These are phyloP conservation scores for Trachops cirrhosus DNA, from an alignment of 2,797 vertebrate species.

Conservation along the genomic window DNA sequence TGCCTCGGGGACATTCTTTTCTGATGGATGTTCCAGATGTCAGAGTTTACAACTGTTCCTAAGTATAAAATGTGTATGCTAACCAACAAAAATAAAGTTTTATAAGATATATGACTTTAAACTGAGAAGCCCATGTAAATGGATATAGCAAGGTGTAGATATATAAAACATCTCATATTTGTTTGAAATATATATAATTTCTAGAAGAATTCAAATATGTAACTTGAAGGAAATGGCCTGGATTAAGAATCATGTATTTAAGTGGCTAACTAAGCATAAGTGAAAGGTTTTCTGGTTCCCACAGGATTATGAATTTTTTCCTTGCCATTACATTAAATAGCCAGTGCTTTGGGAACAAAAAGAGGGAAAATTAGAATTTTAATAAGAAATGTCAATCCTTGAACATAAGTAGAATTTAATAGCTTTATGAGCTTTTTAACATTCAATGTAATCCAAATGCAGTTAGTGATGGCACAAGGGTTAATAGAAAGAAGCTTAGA, in stretches of 20 bases:
- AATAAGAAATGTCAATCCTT: neutral
- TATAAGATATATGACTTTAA: constrained; percentile 48
- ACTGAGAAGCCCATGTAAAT: constrained; percentile 33
- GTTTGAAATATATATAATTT: constrained; percentile 43
- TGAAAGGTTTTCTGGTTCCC: constrained; percentile 32
- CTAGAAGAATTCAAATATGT: constrained; percentile 38
- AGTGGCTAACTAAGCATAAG: constrained; percentile 34
- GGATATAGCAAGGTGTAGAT: constrained; percentile 27
- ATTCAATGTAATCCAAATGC: neutral
- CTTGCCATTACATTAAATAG: neutral
- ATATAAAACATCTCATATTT: constrained; percentile 27
- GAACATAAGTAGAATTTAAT: neutral
- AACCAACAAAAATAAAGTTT: constrained; percentile 68
- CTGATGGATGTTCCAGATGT: constrained; percentile 70
- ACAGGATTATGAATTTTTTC: neutral
- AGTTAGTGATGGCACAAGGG: neutral
- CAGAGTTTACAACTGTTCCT: constrained; percentile 75
- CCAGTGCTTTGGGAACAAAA: neutral
- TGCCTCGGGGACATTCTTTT: constrained; percentile 74
- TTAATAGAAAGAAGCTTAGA: neutral
- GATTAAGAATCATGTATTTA: constrained; percentile 39
- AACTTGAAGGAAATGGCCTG: constrained; percentile 28
- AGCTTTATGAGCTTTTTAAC: neutral
- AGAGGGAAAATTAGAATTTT: neutral
- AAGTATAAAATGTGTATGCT: constrained; percentile 56